Evolutionary conservation across 2,888 invertebrate species (phyloP), one percentile per base, ranked within the genome.

Genomic region (Volucella inanis): DNA sequence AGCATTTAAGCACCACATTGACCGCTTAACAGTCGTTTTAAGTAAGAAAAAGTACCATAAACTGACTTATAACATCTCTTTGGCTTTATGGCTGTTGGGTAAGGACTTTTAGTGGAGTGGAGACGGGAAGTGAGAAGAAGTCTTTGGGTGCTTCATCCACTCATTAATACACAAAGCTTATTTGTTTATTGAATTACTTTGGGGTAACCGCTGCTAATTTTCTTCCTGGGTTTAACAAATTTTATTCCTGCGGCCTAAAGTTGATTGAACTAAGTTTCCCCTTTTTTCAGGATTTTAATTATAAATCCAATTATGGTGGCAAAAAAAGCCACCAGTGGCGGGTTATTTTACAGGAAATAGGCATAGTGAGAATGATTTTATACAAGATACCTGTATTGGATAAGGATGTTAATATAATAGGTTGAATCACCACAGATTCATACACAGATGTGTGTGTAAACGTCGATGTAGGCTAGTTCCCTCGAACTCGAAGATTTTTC

Each of bases 91-190:
- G 31, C 65, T 67, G n/a, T 47, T 12, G 22, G 52, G 38, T 47
- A 38, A 55, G 9, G 14, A 14, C 41, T 64, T 52, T 75, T 52
- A 18, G 65, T 45, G 55, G 57, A 31, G 31, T 31, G 6, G 6
- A 31, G 31, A 31, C 4, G 31, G 31, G 2, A 31, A 31, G 6
- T 0, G 31, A 31, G 6, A 31, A 31, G 6, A 31, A 31, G 31
- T 31, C 31, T 4, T 31, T 15, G 74, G 31, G 50, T 52, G 68
- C 59, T 79, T 79, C 70, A 79, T 79, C 79, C 65, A 74, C 75
- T 75, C 70, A 84, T 79, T 83, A 83, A 78, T 83, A 78, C 74
- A 83, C 57, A 67, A 68, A 70, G 83, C 75, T 84, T 84, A 84
- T 79, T 79, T 79, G 79, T 68, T 84, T 84, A 84, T 75, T 79